Percentiles rank a stretch among this genome's conserved stretches.
Conservation (phyloP, 2,113 vertebrate species). For the Halichoerus grypus region DNA sequence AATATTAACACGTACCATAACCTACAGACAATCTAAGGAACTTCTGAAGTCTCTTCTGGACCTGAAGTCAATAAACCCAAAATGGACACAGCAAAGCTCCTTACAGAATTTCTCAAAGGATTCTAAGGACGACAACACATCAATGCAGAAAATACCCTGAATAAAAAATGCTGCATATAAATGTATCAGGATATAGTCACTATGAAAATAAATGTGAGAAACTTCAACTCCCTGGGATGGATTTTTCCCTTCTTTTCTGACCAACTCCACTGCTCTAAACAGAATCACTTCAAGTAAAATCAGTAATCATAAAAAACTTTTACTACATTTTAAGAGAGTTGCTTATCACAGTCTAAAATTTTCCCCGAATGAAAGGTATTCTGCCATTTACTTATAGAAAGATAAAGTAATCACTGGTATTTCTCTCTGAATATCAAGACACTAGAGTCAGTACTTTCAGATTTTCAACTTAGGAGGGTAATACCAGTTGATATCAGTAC, state of each 20-base stretch:
- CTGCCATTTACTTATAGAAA: background rate
- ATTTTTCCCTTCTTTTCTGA: background rate
- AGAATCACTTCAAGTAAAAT: background rate
- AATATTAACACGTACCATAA: background rate
- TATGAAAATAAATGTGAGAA: background rate
- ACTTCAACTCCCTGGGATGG: background rate
- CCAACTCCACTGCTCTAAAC: background rate
- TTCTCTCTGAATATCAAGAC: background rate
- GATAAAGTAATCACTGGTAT: background rate
- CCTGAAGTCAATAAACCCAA: background rate
- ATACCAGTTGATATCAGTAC: rapidly evolving
- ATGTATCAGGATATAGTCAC: background rate
- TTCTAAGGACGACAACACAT: background rate
- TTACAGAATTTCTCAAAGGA: background rate
- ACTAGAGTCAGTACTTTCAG: background rate
- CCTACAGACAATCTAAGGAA: background rate
- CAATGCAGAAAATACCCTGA: background rate
- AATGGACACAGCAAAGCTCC: background rate
- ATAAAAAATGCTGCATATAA: background rate
- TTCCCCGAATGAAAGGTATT: background rate
- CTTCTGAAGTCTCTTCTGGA: background rate
- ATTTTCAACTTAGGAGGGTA: too few species aligned
- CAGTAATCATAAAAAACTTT: background rate
- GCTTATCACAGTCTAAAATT: background rate
- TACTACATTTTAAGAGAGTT: background rate